These are phyloP conservation scores for Boleophthalmus pectinirostris DNA, from an alignment of 2,113 vertebrate genomes.

Conservation along the genomic window DNA sequence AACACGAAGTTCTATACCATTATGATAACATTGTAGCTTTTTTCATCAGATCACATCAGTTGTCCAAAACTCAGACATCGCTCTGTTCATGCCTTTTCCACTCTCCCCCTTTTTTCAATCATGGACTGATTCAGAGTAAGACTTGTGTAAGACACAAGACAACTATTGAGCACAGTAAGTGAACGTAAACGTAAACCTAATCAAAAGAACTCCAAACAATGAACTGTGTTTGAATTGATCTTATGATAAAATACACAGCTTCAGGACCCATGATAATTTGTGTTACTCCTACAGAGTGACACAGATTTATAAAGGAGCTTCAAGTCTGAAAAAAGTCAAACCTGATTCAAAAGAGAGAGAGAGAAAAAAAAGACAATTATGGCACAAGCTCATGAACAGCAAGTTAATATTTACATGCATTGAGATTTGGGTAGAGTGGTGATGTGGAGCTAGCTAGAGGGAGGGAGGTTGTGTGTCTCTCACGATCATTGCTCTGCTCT, in stretches of 20 bases:
- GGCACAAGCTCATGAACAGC: neutral
- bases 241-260: too few relatives aligned
- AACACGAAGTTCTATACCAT: conserved; percentile 56
- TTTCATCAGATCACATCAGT: conserved; percentile 57
- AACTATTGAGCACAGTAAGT: too few relatives aligned
- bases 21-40: conserved; percentile 67
- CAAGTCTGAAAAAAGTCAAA: neutral
- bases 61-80: conserved; percentile 51
- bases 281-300: too few relatives aligned
- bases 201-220: too few relatives aligned
- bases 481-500: conserved; percentile 52
- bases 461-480: conserved; percentile 24
- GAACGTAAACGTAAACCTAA: too few relatives aligned
- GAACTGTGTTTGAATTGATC: too few relatives aligned
- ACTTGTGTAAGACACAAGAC: conserved; percentile 65
- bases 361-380: neutral
- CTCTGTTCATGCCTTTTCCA: conserved; percentile 48
- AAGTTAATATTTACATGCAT: neutral
- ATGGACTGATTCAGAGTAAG: too few relatives aligned
- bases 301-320: neutral
- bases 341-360: too few relatives aligned
- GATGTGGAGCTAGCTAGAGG: conserved; percentile 48
- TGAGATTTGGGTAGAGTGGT: neutral
- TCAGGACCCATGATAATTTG: too few relatives aligned
- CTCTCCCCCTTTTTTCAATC: conserved; percentile 31